phyloP scores from a whole-genome alignment of 2,797 vertebrate species.

The Hapalemur alaotrensis region DNA sequence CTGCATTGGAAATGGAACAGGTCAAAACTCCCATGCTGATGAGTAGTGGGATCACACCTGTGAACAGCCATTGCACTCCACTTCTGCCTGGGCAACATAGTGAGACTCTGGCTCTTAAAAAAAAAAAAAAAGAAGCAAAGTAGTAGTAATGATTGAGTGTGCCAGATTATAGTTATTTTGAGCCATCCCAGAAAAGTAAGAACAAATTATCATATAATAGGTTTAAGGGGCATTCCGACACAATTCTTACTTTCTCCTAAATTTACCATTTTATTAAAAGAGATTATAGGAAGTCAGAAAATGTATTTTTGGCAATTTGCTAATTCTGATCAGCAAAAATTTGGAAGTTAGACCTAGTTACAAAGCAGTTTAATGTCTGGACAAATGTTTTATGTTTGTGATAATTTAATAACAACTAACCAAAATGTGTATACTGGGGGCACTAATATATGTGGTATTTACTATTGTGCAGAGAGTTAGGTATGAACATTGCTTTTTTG shows the following conservation, averaged over 20 bases:
- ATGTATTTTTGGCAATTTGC: slow-evolving; percentile 29
- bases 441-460: neutral
- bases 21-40: neutral
- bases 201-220: neutral
- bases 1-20: neutral
- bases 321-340: slow-evolving; percentile 35
- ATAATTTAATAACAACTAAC: slow-evolving; percentile 18
- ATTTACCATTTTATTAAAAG: slow-evolving; percentile 18
- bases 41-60: neutral
- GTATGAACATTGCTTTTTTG: neutral
- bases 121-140: neutral
- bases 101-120: neutral
- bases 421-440: neutral
- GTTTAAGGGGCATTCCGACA: slow-evolving; percentile 12
- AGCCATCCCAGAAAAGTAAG: neutral
- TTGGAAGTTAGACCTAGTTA: neutral
- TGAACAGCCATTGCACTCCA: neutral
- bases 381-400: slow-evolving; percentile 39
- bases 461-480: neutral
- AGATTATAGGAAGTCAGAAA: slow-evolving; percentile 12
- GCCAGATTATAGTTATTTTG: slow-evolving; percentile 32
- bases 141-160: neutral
- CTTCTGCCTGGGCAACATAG: neutral
- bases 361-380: slow-evolving; percentile 38
- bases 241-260: neutral